Percentiles rank a stretch among this genome's conserved stretches.
Conservation (phyloP, 2,113 vertebrate species). For the Xenopus borealis region DNA sequence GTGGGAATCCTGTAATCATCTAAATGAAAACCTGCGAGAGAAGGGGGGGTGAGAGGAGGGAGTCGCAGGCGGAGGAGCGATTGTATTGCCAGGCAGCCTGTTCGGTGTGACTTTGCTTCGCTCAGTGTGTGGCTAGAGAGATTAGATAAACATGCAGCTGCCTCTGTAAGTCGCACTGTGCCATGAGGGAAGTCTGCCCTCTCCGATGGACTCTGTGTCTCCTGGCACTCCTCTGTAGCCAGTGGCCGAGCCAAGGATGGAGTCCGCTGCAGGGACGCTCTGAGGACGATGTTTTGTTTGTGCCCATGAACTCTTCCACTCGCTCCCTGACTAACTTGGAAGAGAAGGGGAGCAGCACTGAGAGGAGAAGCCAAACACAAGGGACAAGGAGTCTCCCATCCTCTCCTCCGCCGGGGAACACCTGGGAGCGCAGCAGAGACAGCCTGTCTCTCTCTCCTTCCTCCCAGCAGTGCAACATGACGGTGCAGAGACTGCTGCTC, state of each 20-base stretch:
- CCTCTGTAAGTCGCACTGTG: slow-evolving; percentile 22
- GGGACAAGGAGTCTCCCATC: slow-evolving; percentile 6
- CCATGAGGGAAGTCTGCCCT: slow-evolving; percentile 35
- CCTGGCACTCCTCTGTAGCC: slow-evolving; percentile 77
- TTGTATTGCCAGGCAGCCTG: slow-evolving; percentile 12
- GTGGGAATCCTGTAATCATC: not conserved
- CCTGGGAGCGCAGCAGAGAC: slow-evolving; percentile 33
- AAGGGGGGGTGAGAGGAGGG: slow-evolving; percentile 7
- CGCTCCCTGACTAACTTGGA: slow-evolving; percentile 74
- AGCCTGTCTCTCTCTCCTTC: slow-evolving; percentile 2
- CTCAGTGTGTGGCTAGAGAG: not conserved
- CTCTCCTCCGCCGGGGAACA: slow-evolving; percentile 20
- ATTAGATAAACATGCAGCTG: slow-evolving; percentile 30
- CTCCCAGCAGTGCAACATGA: slow-evolving; percentile 81
- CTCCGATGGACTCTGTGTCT: slow-evolving; percentile 46
- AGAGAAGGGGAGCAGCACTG: slow-evolving; percentile 49
- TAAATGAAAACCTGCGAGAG: slow-evolving; percentile 21
- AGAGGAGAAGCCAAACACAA: not conserved
- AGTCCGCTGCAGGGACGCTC: slow-evolving; percentile 62
- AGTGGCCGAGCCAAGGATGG: slow-evolving; percentile 54
- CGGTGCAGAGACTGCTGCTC: slow-evolving; percentile 87
- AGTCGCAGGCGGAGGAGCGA: not conserved
- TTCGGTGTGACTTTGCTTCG: not conserved
- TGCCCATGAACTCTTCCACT: slow-evolving; percentile 82
- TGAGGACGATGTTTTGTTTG: slow-evolving; percentile 78